phyloP scores from a whole-genome alignment of 2,113 vertebrate species.

The Gopherus flavomarginatus region DNA sequence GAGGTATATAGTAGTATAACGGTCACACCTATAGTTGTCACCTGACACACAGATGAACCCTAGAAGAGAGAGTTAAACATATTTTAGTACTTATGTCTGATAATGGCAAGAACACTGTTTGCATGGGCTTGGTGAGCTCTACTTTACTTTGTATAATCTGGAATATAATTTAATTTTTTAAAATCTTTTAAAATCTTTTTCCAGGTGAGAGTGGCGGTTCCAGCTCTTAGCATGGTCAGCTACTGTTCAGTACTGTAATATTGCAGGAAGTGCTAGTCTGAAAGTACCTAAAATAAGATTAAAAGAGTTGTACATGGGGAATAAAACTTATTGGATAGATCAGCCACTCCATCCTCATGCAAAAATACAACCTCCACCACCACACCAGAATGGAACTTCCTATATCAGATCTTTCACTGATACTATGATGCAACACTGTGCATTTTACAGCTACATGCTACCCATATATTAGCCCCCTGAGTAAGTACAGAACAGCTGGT shows the following conservation, averaged over 20 bases:
- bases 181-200: background rate
- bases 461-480: background rate
- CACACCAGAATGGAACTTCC: background rate
- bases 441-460: conserved; percentile 15
- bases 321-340: background rate
- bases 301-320: background rate
- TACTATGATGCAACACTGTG: conserved; percentile 24
- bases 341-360: background rate
- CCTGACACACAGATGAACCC: conserved; percentile 97
- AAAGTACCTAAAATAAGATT: background rate
- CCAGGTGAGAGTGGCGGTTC: background rate
- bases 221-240: background rate
- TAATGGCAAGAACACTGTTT: background rate
- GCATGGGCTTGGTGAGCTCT: background rate
- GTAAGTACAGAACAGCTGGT: background rate
- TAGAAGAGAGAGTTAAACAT: conserved; percentile 69
- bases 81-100: conserved; percentile 9
- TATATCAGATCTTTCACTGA: background rate
- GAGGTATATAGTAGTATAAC: conserved; percentile 94
- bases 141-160: background rate
- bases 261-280: background rate
- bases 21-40: conserved; percentile 89
- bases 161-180: background rate
- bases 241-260: background rate
- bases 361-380: background rate